A percentile compares a stretch with the other conserved stretches of the same genome.
Evolutionary conservation across 2,797 vertebrate genomes (phyloP).

Genomic region (Buceros bicornis): DNA sequence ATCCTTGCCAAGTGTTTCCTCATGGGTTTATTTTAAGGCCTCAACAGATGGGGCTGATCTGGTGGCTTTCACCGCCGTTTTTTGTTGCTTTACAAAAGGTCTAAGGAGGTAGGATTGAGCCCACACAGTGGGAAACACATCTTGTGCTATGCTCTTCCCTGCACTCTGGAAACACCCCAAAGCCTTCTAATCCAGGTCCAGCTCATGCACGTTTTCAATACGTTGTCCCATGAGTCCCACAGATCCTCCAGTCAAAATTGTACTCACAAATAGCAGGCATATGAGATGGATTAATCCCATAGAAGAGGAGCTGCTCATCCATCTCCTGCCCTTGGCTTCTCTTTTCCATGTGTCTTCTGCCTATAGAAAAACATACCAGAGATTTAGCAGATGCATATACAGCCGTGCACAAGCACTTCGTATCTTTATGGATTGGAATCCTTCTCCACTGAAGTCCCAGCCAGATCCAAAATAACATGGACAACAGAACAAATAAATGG

Average conservation of each 20-base stretch:
- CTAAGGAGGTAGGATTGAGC: not conserved
- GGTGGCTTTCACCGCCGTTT: not conserved
- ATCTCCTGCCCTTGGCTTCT: conserved; percentile 3
- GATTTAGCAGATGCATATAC: not conserved
- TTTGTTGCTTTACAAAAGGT: not conserved
- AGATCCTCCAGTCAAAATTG: conserved; percentile 89
- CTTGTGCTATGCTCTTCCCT: not conserved
- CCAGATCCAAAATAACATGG: not conserved
- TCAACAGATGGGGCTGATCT: not conserved
- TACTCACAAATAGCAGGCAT: conserved; percentile 78
- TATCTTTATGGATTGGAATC: not conserved
- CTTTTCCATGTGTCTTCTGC: conserved; percentile 19
- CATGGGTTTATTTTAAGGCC: not conserved
- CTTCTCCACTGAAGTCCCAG: not conserved
- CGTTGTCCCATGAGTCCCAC: conserved; percentile 80
- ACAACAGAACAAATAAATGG: not conserved
- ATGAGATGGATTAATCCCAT: conserved; percentile 73
- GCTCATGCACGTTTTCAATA: conserved; percentile 77
- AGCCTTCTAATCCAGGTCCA: not conserved
- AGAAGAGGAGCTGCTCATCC: conserved; percentile 82
- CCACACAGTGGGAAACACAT: not conserved
- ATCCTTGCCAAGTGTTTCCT: not conserved
- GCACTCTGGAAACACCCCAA: not conserved
- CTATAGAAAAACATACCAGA: not conserved
- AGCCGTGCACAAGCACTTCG: not conserved